These are phyloP conservation scores for Drosophila kanekoi DNA, from an alignment of 2,888 invertebrate species.

Conservation along the genomic window DNA sequence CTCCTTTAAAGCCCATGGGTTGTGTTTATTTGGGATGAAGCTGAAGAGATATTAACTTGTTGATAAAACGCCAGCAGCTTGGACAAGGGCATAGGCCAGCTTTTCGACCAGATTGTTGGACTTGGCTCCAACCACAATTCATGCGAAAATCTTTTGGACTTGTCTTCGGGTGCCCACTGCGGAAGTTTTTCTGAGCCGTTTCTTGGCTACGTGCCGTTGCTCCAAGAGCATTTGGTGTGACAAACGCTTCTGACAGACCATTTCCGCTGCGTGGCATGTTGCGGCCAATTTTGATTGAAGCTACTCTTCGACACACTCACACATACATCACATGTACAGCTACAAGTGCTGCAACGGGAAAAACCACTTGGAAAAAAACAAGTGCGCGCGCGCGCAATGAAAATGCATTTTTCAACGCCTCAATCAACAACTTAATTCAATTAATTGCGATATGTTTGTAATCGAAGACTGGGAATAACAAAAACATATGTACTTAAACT, in stretches of 20 bases:
- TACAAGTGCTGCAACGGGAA: constrained; percentile 43
- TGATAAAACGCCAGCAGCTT: constrained; percentile 60
- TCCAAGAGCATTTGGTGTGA: constrained; percentile 54
- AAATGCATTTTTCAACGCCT: constrained; percentile 69
- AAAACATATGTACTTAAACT: constrained; percentile 20
- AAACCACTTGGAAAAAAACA: constrained; percentile 54
- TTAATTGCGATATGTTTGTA: constrained; percentile 70
- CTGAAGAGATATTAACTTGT: constrained; percentile 65
- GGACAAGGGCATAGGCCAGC: constrained; percentile 51
- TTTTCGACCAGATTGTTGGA: constrained; percentile 8
- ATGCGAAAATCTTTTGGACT: constrained; percentile 52
- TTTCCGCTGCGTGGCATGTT: constrained; percentile 57
- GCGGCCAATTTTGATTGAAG: constrained; percentile 42
- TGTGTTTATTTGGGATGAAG: background rate
- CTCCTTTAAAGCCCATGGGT: background rate
- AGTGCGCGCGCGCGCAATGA: constrained; percentile 34
- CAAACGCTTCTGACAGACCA: constrained; percentile 49
- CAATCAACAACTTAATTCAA: constrained; percentile 82
- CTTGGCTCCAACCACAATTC: constrained; percentile 11
- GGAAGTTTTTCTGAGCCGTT: constrained; percentile 49
- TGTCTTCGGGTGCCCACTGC: constrained; percentile 24
- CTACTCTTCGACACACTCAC: constrained; percentile 8
- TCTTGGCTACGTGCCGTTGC: constrained; percentile 52
- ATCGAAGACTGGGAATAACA: constrained; percentile 22
- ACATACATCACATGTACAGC: constrained; percentile 4